These are phyloP conservation scores for Apodemus sylvaticus DNA, from an alignment of 2,113 vertebrate genomes.

Conservation along the genomic window DNA sequence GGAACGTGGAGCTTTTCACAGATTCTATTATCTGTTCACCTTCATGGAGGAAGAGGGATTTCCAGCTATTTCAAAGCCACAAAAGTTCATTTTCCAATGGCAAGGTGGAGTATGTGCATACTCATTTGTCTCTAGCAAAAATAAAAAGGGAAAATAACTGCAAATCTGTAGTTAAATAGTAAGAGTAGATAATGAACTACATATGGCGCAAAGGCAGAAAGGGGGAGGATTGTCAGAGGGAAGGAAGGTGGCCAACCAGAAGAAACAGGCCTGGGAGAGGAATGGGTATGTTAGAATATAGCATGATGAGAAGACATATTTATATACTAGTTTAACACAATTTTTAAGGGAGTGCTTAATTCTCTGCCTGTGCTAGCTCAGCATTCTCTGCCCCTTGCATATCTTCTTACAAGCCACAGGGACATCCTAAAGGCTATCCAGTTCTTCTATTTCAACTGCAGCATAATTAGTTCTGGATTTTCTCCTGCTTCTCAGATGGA, in stretches of 20 bases:
- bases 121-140: background rate
- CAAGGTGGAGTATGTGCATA: background rate
- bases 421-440: background rate
- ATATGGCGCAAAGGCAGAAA: background rate
- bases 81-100: background rate
- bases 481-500: background rate
- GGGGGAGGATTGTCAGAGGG: background rate
- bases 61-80: background rate
- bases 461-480: background rate
- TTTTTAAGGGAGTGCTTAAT: background rate
- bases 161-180: background rate
- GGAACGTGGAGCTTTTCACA: conserved; percentile 10
- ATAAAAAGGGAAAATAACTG: background rate
- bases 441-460: background rate
- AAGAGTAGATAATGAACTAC: background rate
- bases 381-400: background rate
- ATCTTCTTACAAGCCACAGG: background rate
- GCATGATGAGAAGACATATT: background rate
- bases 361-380: background rate
- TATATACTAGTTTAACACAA: no score
- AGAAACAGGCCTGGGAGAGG: no score
- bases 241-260: background rate
- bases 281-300: background rate
- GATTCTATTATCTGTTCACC: background rate
- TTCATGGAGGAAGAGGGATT: background rate